A percentile compares a stretch with the other conserved stretches of the same genome.
Evolutionary conservation across 2,888 invertebrate genomes (phyloP).

Genomic region (Acrocera orbiculus): DNA sequence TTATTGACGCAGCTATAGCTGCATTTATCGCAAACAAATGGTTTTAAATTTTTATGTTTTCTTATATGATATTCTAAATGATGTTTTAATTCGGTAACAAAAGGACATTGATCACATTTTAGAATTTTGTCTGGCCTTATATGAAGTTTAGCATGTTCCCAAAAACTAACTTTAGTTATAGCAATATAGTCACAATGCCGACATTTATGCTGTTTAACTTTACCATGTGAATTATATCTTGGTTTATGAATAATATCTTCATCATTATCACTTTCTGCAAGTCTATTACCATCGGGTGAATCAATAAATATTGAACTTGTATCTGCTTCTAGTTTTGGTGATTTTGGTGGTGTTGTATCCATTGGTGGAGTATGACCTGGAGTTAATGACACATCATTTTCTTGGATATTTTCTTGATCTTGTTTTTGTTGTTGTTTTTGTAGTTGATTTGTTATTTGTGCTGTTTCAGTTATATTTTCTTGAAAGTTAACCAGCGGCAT

Average conservation of each 20-base stretch:
- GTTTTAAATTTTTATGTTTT: slow-evolving; percentile 89
- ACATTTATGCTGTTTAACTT: slow-evolving; percentile 78
- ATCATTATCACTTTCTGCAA: slow-evolving; percentile 26
- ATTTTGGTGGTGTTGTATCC: slow-evolving; percentile 30
- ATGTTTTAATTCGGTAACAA: slow-evolving; percentile 97
- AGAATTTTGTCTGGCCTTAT: slow-evolving; percentile 86
- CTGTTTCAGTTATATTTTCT: neutral
- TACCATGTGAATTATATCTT: slow-evolving; percentile 41
- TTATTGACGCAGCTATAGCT: slow-evolving; percentile 89
- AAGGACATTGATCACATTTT: slow-evolving; percentile 81
- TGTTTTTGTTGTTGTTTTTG: slow-evolving; percentile 1
- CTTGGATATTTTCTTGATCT: neutral
- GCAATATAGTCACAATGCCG: slow-evolving; percentile 79
- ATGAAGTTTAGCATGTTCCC: slow-evolving; percentile 81
- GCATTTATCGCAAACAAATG: slow-evolving; percentile 84
- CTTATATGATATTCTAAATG: slow-evolving; percentile 93
- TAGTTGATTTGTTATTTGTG: neutral
- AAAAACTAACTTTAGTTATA: slow-evolving; percentile 77
- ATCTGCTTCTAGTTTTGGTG: slow-evolving; percentile 25
- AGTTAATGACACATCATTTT: slow-evolving; percentile 14
- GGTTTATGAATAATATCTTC: slow-evolving; percentile 34
- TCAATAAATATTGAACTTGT: slow-evolving; percentile 28
- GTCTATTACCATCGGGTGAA: slow-evolving; percentile 26
- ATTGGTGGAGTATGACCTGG: slow-evolving; percentile 28
- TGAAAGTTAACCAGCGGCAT: slow-evolving; percentile 13